These are phyloP conservation scores for Drosophila pseudotakahashii DNA, from an alignment of 2,888 invertebrate genomes.

Conservation along the genomic window DNA sequence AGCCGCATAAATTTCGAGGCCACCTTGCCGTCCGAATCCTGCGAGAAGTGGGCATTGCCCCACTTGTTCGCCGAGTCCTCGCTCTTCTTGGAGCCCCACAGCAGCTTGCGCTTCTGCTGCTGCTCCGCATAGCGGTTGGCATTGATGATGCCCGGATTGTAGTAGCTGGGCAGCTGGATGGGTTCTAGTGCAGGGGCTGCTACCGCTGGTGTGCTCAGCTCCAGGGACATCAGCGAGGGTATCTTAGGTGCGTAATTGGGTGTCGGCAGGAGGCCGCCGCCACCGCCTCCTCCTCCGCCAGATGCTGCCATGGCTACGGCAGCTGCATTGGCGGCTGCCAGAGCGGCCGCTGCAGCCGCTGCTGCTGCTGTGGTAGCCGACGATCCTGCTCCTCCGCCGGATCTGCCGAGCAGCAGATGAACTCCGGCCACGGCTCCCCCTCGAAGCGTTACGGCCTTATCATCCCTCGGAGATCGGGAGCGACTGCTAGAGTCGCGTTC, in stretches of 20 bases:
- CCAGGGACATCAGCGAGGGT: constrained; percentile 73
- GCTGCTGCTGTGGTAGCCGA: constrained; percentile 12
- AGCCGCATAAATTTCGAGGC: constrained; percentile 97
- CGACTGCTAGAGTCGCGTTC: constrained; percentile 63
- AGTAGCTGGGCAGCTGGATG: constrained; percentile 87
- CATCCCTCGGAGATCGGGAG: constrained; percentile 55
- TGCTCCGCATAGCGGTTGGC: constrained; percentile 93
- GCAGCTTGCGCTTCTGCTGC: constrained; percentile 94
- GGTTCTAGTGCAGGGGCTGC: constrained; percentile 26
- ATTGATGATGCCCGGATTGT: constrained; percentile 90
- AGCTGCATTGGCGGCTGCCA: no score
- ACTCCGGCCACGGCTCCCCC: constrained; percentile 9
- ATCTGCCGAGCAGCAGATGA: constrained; percentile 22
- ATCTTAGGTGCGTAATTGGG: constrained; percentile 68
- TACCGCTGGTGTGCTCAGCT: constrained; percentile 49
- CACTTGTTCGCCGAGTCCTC: constrained; percentile 86
- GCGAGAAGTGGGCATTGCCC: constrained; percentile 93
- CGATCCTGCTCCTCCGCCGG: background rate
- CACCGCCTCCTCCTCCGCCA: constrained; percentile 45
- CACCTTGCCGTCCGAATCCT: constrained; percentile 96
- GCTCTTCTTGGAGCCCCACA: constrained; percentile 93
- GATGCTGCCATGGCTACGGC: constrained; percentile 1
- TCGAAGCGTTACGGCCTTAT: constrained; percentile 4
- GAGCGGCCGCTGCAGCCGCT: background rate
- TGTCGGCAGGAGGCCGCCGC: constrained; percentile 61